Base-by-base conservation (phyloP, 37 sponge, comb jelly and placozoan genomes). In the Amphimedon queenslandica region DNA sequence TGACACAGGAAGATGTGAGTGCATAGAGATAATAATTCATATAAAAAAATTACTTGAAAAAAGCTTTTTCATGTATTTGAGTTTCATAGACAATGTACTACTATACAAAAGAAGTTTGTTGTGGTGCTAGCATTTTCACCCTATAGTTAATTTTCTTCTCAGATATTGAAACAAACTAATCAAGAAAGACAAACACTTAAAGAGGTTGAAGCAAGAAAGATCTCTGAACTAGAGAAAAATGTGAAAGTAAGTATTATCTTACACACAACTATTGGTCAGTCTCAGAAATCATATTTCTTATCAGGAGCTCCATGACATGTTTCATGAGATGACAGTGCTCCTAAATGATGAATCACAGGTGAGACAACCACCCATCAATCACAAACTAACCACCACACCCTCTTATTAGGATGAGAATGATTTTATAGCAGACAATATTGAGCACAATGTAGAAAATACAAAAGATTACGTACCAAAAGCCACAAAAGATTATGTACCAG, bases 251-350 rank as follows among this genome's bases (percentile, higher is more conserved):
- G 85, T 71, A 20, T 16, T n/a, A 20, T 71, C 56, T 57, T 23
- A 47, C 55, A 24, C 21, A 68, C 6, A 21, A 8, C 24, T 20
- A 8, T 74, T 72, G n/a, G n/a, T n/a, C n/a, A n/a, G 13, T 21
- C 21, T 40, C 24, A 64, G 16, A 38, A 18, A 73, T 13, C 77
- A n/a, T n/a, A n/a, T n/a, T n/a, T 37, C 10, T 27, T 13, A 74
- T 21, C 63, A 93, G 94, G 94, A 93, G 73, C 80, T 93, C 4
- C 86, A 89, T 55, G 94, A 93, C 36, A 93, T 93, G 94, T 93
- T 93, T 51, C 57, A 87, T 8, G 91, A 90, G 56, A 78, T 93
- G 87, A 92, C 87, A 25, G 38, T 77, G 40, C 39, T 93, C 23
- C 91, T 93, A 40, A 83, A 93, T 18, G 83, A 89, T 61, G 91